Conservation (phyloP, 2,888 invertebrate species). For the Pterobdella sp. region DNA sequence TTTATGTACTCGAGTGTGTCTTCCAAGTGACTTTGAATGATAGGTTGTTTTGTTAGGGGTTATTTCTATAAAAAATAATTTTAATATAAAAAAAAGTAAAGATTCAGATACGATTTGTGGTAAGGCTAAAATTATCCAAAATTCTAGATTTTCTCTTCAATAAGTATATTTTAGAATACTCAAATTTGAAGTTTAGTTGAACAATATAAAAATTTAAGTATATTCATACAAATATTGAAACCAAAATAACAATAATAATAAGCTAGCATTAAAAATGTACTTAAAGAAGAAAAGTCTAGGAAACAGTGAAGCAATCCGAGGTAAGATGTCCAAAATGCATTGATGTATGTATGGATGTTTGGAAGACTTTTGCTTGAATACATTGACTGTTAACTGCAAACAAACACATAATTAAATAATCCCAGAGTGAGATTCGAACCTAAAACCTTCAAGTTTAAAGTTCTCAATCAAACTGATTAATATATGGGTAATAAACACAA, state of each 20-base stretch:
- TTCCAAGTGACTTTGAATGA: slow-evolving; percentile 43
- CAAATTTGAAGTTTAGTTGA: no score
- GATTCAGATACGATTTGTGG: no score
- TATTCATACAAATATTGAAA: not conserved
- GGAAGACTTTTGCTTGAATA: slow-evolving; percentile 67
- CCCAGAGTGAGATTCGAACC: not conserved
- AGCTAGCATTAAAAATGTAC: slow-evolving; percentile 47
- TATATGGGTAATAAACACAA: not conserved
- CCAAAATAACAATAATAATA: not conserved
- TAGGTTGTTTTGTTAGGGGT: not conserved
- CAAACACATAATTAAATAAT: not conserved
- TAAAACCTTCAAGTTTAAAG: not conserved
- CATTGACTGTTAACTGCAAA: slow-evolving; percentile 56
- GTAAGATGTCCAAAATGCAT: slow-evolving; percentile 74
- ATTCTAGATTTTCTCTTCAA: no score
- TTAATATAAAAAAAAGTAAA: no score
- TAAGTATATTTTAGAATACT: no score
- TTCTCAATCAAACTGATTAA: not conserved
- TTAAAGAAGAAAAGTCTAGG: slow-evolving; percentile 68
- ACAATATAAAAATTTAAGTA: not conserved
- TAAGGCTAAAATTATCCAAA: no score
- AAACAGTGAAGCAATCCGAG: slow-evolving; percentile 86
- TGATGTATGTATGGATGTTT: slow-evolving; percentile 76
- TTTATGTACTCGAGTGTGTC: slow-evolving; percentile 68
- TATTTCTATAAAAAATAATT: no score